Base-by-base conservation (phyloP, 2,888 invertebrate genomes). In the Podotricha telesiphe region DNA sequence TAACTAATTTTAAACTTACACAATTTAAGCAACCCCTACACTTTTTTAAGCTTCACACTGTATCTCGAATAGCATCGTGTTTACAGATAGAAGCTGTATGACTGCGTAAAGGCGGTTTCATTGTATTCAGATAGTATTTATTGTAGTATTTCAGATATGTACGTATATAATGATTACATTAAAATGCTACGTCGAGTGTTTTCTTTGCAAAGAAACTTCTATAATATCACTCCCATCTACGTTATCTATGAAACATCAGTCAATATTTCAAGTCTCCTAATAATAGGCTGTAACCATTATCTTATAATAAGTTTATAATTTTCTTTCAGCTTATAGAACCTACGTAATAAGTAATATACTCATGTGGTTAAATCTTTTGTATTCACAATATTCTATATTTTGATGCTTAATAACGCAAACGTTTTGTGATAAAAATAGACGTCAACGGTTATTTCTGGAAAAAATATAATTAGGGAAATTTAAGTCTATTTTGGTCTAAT, bases 141-240 rank as follows among this genome's bases (percentile, higher is more conserved):
- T n/a, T n/a, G n/a, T n/a, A n/a, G n/a, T n/a, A n/a, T n/a, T n/a
- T n/a, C n/a, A n/a, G n/a, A n/a, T n/a, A n/a, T n/a, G n/a, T n/a
- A n/a, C n/a, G n/a, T n/a, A n/a, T n/a, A n/a, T n/a, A n/a, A n/a
- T n/a, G n/a, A n/a, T n/a, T n/a, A n/a, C n/a, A n/a, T n/a, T n/a
- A n/a, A n/a, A n/a, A n/a, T n/a, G n/a, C n/a, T n/a, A n/a, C n/a
- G 28, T 6, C 28, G 28, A 6, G 28, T 28, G 10, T 53, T 53
- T 53, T n/a, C 15, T n/a, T 51, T n/a, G 42, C 13, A 13, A 42
- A 13, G 13, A 13, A 34, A 53, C n/a, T 28, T 28, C 34, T 19
- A 17, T 34, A 53, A 53, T 53, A 53, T 53, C 28, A 53, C 28
- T 53, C n/a, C 28, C 28, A 28, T 10, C 28, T 53, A n/a, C 51